These are phyloP conservation scores for Apeltes quadracus DNA, from an alignment of 2,113 vertebrate genomes.

Conservation along the genomic window DNA sequence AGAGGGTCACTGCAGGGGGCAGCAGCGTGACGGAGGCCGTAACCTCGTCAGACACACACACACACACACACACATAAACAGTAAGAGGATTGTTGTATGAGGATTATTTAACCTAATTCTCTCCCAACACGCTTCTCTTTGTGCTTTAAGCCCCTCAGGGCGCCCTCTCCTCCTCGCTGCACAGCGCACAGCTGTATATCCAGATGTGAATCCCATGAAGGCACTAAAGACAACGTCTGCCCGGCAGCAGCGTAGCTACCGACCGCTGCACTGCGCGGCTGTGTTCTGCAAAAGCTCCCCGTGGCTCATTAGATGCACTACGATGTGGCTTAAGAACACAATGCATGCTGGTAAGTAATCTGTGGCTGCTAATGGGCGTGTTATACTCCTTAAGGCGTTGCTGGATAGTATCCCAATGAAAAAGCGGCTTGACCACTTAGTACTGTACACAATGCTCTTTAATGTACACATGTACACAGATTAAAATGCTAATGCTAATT, in stretches of 20 bases:
- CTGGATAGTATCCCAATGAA: too few species aligned
- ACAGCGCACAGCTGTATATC: background rate
- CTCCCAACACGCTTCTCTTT: conserved; percentile 5
- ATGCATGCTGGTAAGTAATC: background rate
- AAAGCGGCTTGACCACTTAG: too few species aligned
- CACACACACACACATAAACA: background rate
- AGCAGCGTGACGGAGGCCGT: background rate
- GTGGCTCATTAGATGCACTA: background rate
- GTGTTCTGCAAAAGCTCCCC: too few species aligned
- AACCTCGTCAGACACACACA: conserved; percentile 8
- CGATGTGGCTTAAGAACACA: conserved; percentile 1
- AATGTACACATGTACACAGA: too few species aligned
- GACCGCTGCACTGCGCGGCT: background rate
- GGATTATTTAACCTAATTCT: conserved; percentile 36
- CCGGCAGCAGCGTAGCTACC: background rate
- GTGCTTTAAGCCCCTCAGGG: background rate
- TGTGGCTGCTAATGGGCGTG: background rate
- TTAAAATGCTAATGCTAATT: too few species aligned
- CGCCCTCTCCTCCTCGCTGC: background rate
- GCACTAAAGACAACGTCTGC: background rate
- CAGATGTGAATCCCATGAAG: conserved; percentile 1
- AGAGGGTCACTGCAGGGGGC: conserved; percentile 24
- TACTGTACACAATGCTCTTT: too few species aligned
- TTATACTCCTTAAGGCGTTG: too few species aligned
- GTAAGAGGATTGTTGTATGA: conserved; percentile 42